These are phyloP conservation scores for Burhinus oedicnemus DNA, from an alignment of 2,113 vertebrate genomes.

Conservation along the genomic window DNA sequence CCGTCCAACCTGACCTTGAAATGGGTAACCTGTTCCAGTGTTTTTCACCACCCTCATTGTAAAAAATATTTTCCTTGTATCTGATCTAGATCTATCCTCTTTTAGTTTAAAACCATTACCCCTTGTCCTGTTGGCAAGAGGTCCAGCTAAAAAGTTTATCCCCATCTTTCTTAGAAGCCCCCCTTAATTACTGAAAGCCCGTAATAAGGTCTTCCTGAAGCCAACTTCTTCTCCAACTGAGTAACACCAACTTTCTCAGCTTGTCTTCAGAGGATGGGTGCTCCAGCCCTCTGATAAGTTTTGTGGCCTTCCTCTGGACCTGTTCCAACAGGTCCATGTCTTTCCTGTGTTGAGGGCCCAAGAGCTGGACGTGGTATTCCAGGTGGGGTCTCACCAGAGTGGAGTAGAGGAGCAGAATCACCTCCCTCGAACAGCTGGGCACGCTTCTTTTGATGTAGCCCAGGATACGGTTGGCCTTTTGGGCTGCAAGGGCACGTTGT, in stretches of 20 bases:
- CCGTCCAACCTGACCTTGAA: no score
- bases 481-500: neutral
- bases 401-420: no score
- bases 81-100: no score
- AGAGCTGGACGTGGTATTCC: neutral
- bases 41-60: neutral
- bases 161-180: no score
- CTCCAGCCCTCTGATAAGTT: neutral
- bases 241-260: neutral
- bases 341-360: neutral
- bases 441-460: no score
- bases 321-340: neutral
- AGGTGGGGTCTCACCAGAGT: no score
- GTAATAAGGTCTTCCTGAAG: no score
- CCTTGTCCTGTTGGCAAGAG: neutral
- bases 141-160: neutral
- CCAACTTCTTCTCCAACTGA: neutral
- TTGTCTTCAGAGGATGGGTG: neutral
- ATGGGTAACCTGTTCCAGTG: neutral
- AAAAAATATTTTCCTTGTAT: no score
- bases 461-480: no score
- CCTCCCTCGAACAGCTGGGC: no score
- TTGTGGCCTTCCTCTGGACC: neutral
- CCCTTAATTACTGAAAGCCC: no score
- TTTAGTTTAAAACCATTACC: neutral